Conservation (phyloP, 2,113 vertebrate genomes). For the Strix aluco region DNA sequence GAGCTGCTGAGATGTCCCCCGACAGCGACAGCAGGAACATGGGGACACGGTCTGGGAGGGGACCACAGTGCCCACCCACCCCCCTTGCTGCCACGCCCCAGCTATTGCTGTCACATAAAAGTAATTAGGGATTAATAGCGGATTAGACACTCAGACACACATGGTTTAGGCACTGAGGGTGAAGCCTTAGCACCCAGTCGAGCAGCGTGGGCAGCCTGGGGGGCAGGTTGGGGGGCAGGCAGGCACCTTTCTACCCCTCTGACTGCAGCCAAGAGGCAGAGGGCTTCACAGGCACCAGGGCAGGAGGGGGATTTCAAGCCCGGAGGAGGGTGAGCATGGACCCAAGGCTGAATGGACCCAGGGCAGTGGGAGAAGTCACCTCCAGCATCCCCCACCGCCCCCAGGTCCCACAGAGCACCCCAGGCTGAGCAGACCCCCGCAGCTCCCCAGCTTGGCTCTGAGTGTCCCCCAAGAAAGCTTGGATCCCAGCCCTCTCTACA, state of each 20-base stretch:
- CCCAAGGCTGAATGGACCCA: neutral
- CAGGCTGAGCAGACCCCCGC: neutral
- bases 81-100: neutral
- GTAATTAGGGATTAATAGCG: neutral
- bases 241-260: neutral
- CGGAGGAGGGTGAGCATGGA: neutral
- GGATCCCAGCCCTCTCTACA: neutral
- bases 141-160: neutral
- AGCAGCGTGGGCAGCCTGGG: neutral
- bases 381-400: accelerated
- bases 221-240: neutral
- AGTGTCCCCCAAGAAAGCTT: neutral
- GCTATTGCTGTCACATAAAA: neutral
- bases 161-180: neutral
- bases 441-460: neutral
- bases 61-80: neutral
- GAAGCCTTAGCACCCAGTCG: accelerated
- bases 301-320: neutral
- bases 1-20: neutral
- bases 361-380: neutral
- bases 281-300: neutral
- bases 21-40: accelerated
- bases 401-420: neutral
- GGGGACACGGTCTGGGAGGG: neutral
- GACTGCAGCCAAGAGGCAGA: accelerated